A percentile compares a stretch with the other conserved stretches of the same genome.
Conservation (phyloP, 2,113 vertebrate species). For the Chloropsis cyanopogon region DNA sequence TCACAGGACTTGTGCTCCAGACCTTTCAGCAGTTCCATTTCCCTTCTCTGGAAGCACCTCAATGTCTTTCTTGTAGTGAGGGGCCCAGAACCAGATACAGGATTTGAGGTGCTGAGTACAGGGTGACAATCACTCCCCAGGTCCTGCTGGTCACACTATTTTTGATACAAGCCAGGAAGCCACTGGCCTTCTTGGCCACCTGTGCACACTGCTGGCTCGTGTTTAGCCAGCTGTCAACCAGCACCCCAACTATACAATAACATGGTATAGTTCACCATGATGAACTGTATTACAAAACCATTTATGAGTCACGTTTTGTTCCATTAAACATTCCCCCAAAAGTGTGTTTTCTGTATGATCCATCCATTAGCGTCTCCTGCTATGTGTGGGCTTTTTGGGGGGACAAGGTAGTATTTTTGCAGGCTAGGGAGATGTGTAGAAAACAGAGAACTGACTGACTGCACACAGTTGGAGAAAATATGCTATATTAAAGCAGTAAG, state of each 20-base stretch:
- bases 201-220: neutral
- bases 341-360: neutral
- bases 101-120: neutral
- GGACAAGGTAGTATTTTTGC: neutral
- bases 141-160: neutral
- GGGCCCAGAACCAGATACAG: neutral
- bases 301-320: neutral
- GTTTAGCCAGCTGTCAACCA: neutral
- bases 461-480: neutral
- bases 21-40: rapidly evolving
- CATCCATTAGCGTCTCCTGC: neutral
- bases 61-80: neutral
- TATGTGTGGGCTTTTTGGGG: neutral
- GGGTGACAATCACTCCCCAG: neutral
- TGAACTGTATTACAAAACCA: neutral
- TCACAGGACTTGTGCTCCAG: neutral
- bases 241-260: neutral
- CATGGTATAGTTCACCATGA: rapidly evolving
- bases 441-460: neutral
- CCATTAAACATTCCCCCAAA: neutral
- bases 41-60: neutral
- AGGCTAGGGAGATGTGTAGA: neutral
- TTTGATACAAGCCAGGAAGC: neutral
- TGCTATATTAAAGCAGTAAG: neutral
- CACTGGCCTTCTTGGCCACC: neutral